A percentile compares a stretch with the other conserved stretches of the same genome.
Evolutionary conservation across 2,113 vertebrate genomes (phyloP).

Genomic region (Picathartes gymnocephalus): DNA sequence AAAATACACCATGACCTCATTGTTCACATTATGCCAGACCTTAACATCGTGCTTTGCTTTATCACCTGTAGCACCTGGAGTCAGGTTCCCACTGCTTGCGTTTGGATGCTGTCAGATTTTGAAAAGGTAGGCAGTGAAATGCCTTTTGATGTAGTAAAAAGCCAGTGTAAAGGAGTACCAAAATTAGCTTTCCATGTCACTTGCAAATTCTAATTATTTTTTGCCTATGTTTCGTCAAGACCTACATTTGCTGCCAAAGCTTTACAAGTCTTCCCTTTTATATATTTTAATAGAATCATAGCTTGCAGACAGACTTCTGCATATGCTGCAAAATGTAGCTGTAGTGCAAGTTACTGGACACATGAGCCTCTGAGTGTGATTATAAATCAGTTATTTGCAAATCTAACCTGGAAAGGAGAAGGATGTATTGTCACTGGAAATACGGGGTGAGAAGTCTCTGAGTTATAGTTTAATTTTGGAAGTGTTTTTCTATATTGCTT

Average conservation of each 20-base stretch:
- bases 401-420: neutral
- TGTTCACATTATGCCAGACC: conserved; percentile 11
- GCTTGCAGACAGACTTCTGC: neutral
- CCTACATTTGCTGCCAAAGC: neutral
- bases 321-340: neutral
- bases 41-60: conserved; percentile 2
- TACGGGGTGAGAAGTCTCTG: neutral
- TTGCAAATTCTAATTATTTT: conserved; percentile 12
- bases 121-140: neutral
- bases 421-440: neutral
- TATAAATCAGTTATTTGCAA: neutral
- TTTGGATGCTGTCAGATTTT: conserved; percentile 38
- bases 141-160: neutral
- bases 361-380: neutral
- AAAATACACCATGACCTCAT: conserved; percentile 61
- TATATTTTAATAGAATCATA: neutral
- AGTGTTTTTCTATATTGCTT: neutral
- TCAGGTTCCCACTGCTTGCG: neutral
- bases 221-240: neutral
- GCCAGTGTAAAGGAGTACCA: neutral
- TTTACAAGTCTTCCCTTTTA: neutral
- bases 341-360: neutral
- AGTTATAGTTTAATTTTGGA: neutral
- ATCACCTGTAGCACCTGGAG: conserved; percentile 52
- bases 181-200: neutral